phyloP scores from a whole-genome alignment of 2,797 vertebrate species.

The Pseudochirops corinnae region DNA sequence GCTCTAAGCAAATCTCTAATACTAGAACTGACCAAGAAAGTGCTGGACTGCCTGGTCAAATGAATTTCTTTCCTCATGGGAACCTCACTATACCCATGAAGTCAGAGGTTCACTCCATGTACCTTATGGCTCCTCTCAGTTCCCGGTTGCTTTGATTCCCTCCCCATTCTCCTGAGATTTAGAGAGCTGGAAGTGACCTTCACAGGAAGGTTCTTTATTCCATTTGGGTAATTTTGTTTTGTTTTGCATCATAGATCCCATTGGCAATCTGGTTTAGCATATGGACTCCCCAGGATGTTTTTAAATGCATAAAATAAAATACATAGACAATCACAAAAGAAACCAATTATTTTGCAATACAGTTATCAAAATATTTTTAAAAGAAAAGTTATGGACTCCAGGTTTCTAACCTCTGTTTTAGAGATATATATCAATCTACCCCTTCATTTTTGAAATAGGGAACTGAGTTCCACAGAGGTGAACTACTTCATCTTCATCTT shows the following conservation, averaged over 20 bases:
- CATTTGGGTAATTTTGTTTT: background rate
- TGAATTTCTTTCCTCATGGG: background rate
- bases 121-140: background rate
- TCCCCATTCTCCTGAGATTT: background rate
- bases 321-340: background rate
- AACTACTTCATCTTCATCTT: background rate
- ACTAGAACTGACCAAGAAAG: background rate
- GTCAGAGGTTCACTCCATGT: background rate
- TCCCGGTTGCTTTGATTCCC: background rate
- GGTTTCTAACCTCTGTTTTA: background rate
- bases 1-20: background rate
- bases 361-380: background rate
- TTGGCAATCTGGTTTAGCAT: background rate
- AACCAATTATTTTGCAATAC: constrained; percentile 2
- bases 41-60: background rate
- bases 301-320: background rate
- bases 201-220: background rate
- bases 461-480: background rate
- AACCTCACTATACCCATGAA: background rate
- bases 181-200: background rate
- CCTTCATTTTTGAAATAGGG: background rate
- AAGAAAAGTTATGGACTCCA: background rate
- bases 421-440: background rate
- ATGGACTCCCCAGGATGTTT: background rate
- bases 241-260: background rate